These are phyloP conservation scores for Cynoglossus semilaevis DNA, from an alignment of 2,113 vertebrate species.

Conservation along the genomic window DNA sequence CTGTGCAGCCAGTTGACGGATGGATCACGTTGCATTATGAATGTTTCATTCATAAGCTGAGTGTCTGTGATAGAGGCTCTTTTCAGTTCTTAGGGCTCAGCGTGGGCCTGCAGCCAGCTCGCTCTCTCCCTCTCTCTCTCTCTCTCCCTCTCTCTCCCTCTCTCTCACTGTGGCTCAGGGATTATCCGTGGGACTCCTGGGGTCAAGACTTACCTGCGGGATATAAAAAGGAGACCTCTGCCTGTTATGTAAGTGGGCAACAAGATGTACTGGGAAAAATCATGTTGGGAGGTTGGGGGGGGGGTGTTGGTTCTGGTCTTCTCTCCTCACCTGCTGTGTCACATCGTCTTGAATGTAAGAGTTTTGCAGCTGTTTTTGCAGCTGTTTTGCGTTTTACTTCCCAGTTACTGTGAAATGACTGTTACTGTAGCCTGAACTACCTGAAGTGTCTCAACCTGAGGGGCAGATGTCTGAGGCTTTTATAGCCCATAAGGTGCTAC, in stretches of 20 bases:
- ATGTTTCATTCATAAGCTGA: conserved; percentile 46
- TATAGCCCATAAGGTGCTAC: too few relatives aligned
- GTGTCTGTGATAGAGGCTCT: conserved; percentile 12
- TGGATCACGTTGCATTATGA: conserved; percentile 48
- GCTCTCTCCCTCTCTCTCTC: conserved; percentile 1
- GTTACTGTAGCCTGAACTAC: too few relatives aligned
- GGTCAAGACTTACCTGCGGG: conserved; percentile 61
- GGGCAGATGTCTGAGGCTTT: too few relatives aligned
- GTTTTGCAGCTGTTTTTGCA: too few relatives aligned
- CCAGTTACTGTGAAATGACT: too few relatives aligned
- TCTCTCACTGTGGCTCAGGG: conserved; percentile 24
- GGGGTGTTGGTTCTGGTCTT: too few relatives aligned
- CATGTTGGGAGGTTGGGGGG: conserved; percentile 4
- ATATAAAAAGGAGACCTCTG: conserved; percentile 66
- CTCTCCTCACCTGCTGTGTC: too few relatives aligned
- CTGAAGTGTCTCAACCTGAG: too few relatives aligned
- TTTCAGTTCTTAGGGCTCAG: conserved; percentile 7
- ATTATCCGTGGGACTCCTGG: conserved; percentile 56
- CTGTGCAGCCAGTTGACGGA: conserved; percentile 13
- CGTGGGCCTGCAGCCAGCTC: not conserved
- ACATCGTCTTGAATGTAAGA: too few relatives aligned
- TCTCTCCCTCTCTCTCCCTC: not conserved
- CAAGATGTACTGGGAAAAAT: conserved; percentile 59
- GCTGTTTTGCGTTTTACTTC: too few relatives aligned
- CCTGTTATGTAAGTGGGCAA: conserved; percentile 55